Conservation (phyloP, 2,113 vertebrate genomes). For the Numida meleagris region DNA sequence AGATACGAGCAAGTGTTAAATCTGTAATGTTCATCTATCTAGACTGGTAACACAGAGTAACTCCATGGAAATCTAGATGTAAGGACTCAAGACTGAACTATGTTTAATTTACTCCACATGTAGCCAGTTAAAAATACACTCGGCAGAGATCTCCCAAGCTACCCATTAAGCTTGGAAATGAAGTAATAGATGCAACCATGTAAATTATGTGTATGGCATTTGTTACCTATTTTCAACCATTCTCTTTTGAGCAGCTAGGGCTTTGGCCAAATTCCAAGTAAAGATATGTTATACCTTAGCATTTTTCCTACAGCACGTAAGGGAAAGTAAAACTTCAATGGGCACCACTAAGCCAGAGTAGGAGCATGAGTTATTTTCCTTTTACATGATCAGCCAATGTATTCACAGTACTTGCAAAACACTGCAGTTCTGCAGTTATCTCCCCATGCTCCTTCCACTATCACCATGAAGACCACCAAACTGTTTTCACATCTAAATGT, state of each 20-base stretch:
- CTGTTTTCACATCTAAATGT: slow-evolving; percentile 21
- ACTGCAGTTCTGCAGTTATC: neutral
- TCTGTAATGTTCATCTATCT: neutral
- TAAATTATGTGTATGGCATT: neutral
- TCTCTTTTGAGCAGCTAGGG: neutral
- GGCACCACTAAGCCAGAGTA: neutral
- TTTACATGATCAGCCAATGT: neutral
- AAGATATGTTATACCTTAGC: neutral
- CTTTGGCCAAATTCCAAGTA: neutral
- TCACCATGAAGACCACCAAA: neutral
- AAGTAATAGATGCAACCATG: neutral
- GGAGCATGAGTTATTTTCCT: neutral
- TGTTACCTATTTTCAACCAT: neutral
- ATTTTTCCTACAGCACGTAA: neutral
- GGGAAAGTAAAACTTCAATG: neutral
- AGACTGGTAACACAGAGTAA: neutral
- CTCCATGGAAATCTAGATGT: neutral
- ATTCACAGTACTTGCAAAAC: slow-evolving; percentile 3
- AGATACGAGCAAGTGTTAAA: neutral
- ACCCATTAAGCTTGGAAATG: neutral
- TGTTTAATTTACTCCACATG: neutral
- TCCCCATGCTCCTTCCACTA: neutral
- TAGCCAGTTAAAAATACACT: neutral
- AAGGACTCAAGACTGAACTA: neutral
- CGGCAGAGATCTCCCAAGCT: neutral